Percentiles rank a stretch among this genome's conserved stretches.
Conservation (phyloP, 1,140 invertebrate species). For the Trissolcus basalis region DNA sequence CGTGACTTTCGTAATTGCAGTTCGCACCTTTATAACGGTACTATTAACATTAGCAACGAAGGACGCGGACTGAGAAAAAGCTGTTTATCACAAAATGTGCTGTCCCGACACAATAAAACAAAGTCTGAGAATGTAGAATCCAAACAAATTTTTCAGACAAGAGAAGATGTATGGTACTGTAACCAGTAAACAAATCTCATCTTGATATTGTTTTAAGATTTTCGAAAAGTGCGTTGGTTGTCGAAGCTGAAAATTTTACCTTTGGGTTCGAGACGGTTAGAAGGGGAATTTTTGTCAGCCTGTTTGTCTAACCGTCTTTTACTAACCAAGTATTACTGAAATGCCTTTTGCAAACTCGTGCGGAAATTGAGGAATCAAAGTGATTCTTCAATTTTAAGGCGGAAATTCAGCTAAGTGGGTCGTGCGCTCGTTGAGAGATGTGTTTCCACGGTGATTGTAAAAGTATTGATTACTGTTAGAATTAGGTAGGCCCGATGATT, state of each 20-base stretch:
- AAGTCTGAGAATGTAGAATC: slow-evolving; percentile 28
- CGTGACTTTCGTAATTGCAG: slow-evolving; percentile 40
- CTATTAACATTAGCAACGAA: slow-evolving; percentile 48
- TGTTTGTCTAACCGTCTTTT: slow-evolving; percentile 9
- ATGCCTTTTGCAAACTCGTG: slow-evolving; percentile 28
- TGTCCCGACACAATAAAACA: slow-evolving; percentile 11
- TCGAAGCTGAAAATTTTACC: too few relatives aligned
- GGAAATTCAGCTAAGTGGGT: slow-evolving; percentile 20
- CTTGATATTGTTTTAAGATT: too few relatives aligned
- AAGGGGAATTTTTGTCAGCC: not conserved
- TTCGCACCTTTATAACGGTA: slow-evolving; percentile 53
- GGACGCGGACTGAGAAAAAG: slow-evolving; percentile 36
- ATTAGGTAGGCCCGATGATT: slow-evolving; percentile 8
- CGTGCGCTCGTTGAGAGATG: slow-evolving; percentile 23
- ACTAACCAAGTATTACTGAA: slow-evolving; percentile 28
- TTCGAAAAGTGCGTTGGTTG: too few relatives aligned
- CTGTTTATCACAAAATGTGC: slow-evolving; percentile 29
- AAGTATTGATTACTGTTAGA: slow-evolving; percentile 34
- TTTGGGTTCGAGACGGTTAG: not conserved
- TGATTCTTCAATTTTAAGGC: slow-evolving; percentile 2
- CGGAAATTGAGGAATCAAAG: not conserved
- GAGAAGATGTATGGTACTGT: too few relatives aligned
- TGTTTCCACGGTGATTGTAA: slow-evolving; percentile 10
- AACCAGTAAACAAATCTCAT: too few relatives aligned
- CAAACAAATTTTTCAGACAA: too few relatives aligned